Evolutionary conservation across 1,140 invertebrate genomes (phyloP), one percentile per base, ranked within the genome.

Genomic region (Microplitis demolitor): DNA sequence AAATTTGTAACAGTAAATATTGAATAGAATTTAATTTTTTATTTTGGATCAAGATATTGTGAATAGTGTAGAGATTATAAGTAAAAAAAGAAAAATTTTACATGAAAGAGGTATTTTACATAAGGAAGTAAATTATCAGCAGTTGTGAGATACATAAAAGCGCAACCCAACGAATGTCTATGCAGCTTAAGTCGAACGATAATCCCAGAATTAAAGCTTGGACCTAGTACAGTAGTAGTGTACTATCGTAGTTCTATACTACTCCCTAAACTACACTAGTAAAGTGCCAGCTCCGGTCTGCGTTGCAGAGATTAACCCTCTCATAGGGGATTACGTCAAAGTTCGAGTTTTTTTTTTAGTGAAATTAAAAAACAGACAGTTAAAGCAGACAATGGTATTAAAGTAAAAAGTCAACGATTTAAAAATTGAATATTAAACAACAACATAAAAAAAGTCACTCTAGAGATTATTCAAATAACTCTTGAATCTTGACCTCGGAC

Each of bases 201-300:
- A 64, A 64, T 64, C 62, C 62, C 13, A 31, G 62, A 64, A 64
- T 50, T 64, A 64, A 35, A 50, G 16, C 62, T 35, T 50, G 35
- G 16, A 24, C 13, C 39, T 61, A 61, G 58, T 61, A 13, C 31
- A 31, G 58, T 31, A 13, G 9, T 24, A 31, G 58, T 61, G 4
- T 4, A 61, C 16, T 31, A 31, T 2, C 1, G 16, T 33, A 16
- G 58, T 16, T 4, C 31, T 60, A 33, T 31, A 24, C 24, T 56
- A 56, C 16, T 33, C 58, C 31, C 31, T 11, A 61, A 61, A 45
- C 39, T 45, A 45, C 39, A 45, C 39, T 45, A 45, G n/a, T 58
- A 24, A 24, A 54, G 53, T 54, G 16, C 56, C 16, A 58, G 56
- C 56, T 58, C 9, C 3, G 16, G n/a, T 33, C 56, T 58, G 8